Conservation (phyloP, 2,113 vertebrate species). For the Tamias sibiricus region DNA sequence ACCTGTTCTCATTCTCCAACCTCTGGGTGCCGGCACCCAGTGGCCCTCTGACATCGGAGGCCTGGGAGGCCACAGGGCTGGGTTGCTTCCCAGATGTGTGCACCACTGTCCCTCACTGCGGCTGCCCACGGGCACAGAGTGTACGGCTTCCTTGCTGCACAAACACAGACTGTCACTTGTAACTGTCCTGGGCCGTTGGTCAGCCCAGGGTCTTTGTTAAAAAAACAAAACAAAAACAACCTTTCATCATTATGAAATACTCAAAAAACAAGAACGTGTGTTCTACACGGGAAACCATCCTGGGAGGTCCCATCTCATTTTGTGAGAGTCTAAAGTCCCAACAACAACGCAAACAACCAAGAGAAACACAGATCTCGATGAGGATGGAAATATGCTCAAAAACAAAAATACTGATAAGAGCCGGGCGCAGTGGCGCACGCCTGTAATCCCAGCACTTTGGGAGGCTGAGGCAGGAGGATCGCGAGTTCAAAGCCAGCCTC, state of each 20-base stretch:
- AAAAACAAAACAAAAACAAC: neutral
- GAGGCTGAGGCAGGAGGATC: too few relatives aligned
- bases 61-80: neutral
- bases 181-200: neutral
- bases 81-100: fast-evolving
- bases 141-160: fast-evolving
- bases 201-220: neutral
- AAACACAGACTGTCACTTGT: neutral
- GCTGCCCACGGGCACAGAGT: too few relatives aligned
- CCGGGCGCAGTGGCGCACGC: too few relatives aligned
- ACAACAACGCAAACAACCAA: neutral
- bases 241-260: neutral
- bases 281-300: neutral
- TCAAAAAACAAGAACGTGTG: neutral
- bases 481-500: too few relatives aligned
- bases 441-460: too few relatives aligned
- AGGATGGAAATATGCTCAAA: neutral
- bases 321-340: neutral
- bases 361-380: neutral
- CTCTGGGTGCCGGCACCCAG: fast-evolving
- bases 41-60: fast-evolving
- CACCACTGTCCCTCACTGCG: fast-evolving
- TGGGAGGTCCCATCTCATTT: neutral
- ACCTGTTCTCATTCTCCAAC: fast-evolving
- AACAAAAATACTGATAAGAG: too few relatives aligned